Evolutionary conservation across 2,797 vertebrate species (phyloP), one percentile per base, ranked within the genome.

Genomic region (Salmo trutta): DNA sequence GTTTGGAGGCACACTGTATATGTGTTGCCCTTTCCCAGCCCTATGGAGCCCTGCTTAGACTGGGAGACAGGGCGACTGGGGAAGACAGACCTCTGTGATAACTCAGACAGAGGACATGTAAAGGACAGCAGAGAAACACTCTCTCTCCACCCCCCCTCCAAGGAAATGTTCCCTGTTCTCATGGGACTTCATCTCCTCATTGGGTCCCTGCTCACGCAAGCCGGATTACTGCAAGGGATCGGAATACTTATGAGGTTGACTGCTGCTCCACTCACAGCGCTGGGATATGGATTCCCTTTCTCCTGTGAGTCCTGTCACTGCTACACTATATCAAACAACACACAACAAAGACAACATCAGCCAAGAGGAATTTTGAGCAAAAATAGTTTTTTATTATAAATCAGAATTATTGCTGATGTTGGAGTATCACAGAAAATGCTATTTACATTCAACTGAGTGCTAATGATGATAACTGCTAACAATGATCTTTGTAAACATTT

Each of bases 221-320:
- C 83, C 31, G 76, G 88, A 91, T 90, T 88, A 90, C 82, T 82
- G 85, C 83, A 74, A 78, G 79, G 84, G 88, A 76, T 85, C 71
- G n/a, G 87, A 90, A 90, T 90, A 89, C 85, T 88, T 88, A 89
- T 84, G 82, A 89, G 81, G 79, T 87, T 86, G 81, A 80, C 75
- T 71, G 77, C 83, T 85, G 86, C 84, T 62, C 73, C 19, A 3
- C 52, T 19, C 81, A 19, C 79, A 85, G 71, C 81, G 70, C 77
- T 66, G 72, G 74, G 54, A 74, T 41, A 75, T 70, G 66, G 31
- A 74, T 77, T 71, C 73, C 52, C 67, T 1, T 27, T 83, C 81
- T 83, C 47, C 77, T 12, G 21, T 14, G 59, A 64, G 21, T 27
- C 12, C 21, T 21, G 59, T 75, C 31, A 6, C 81, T 52, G 75